Evolutionary conservation across 2,113 vertebrate genomes (phyloP).

Genomic region (Seriola dumerili): DNA sequence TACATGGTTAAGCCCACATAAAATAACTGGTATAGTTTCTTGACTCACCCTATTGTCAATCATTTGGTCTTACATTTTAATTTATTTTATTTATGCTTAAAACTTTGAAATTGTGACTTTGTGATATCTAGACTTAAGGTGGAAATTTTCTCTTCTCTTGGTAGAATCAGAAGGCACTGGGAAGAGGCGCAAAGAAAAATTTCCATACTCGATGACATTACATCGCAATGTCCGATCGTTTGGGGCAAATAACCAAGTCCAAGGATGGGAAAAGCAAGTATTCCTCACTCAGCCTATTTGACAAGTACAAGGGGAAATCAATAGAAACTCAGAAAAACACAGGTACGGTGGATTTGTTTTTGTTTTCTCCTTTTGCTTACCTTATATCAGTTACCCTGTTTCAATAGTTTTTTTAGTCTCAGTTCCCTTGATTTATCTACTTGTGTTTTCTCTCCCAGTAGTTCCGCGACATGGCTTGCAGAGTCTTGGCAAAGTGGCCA

Average conservation of each 20-base stretch:
- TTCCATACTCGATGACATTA: constrained; percentile 99
- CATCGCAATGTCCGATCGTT: constrained; percentile 99
- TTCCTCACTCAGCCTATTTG: constrained; percentile 99
- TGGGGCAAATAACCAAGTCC: constrained; percentile 99
- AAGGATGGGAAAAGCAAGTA: constrained; percentile 99
- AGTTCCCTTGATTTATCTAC: not conserved
- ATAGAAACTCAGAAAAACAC: constrained; percentile 97
- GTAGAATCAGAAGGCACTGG: constrained; percentile 89
- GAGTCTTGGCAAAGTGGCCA: constrained; percentile 99
- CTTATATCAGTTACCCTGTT: not conserved
- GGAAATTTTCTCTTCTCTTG: constrained; percentile 13
- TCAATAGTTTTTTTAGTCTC: not conserved
- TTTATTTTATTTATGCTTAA: no score
- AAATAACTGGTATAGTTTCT: no score
- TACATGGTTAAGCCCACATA: no score
- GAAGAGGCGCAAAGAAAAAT: constrained; percentile 96
- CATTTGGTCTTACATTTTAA: no score
- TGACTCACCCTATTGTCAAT: no score
- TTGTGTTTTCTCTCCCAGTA: constrained; percentile 78
- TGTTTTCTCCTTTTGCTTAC: not conserved
- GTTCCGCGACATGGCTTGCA: constrained; percentile 99
- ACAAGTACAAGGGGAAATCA: constrained; percentile 99
- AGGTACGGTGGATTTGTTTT: constrained; percentile 85
- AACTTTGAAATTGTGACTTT: not conserved
- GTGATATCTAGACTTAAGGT: not conserved